A percentile compares a stretch with the other conserved stretches of the same genome.
Evolutionary conservation across 2,797 vertebrate species (phyloP).

Genomic region (Rhabdophis nuchalis): DNA sequence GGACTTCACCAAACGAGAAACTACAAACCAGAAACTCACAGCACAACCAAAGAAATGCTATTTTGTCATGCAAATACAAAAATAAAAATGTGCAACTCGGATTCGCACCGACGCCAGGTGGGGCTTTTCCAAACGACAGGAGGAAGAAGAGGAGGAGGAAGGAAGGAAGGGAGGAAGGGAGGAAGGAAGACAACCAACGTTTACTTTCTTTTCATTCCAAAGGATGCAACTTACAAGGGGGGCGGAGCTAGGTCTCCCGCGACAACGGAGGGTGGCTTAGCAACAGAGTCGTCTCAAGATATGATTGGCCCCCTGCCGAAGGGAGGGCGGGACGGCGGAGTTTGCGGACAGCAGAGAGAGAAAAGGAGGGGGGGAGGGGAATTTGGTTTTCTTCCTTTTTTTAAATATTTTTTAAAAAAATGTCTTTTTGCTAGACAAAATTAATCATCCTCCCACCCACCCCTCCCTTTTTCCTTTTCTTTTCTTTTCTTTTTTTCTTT

Average conservation of each 20-base stretch:
- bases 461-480: no score
- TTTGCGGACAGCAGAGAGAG: slow-evolving; percentile 78
- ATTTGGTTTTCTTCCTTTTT: slow-evolving; percentile 28
- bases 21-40: slow-evolving; percentile 77
- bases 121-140: slow-evolving; percentile 3
- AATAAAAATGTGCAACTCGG: slow-evolving; percentile 7
- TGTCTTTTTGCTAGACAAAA: neutral
- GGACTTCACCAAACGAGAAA: slow-evolving; percentile 22
- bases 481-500: neutral
- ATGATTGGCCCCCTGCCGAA: slow-evolving; percentile 73
- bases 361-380: slow-evolving; percentile 70
- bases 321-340: slow-evolving; percentile 62
- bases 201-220: slow-evolving; percentile 57
- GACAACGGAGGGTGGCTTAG: slow-evolving; percentile 77
- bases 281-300: slow-evolving; percentile 77
- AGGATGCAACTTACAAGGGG: slow-evolving; percentile 74
- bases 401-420: slow-evolving; percentile 63
- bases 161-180: neutral
- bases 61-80: slow-evolving; percentile 61
- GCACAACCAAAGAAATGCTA: slow-evolving; percentile 79
- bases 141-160: neutral
- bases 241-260: slow-evolving; percentile 67
- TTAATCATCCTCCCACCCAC: neutral
- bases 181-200: slow-evolving; percentile 63
- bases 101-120: neutral